Evolutionary conservation across 2,888 invertebrate genomes (phyloP).

Genomic region (Adela reaumurella): DNA sequence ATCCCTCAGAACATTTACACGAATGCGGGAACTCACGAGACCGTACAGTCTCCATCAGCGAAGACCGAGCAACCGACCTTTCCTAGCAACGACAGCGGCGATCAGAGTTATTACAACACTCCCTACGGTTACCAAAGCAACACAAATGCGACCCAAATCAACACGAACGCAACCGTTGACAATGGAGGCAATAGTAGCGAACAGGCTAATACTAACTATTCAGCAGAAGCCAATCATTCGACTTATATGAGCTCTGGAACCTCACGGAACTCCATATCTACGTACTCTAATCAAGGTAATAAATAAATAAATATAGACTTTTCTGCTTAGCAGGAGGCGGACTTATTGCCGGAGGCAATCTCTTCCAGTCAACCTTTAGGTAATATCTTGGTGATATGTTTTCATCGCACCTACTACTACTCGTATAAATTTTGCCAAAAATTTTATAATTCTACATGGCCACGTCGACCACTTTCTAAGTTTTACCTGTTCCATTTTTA

Average conservation of each 20-base stretch:
- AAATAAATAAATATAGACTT: too few species aligned
- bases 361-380: too few species aligned
- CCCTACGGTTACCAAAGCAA: constrained; percentile 51
- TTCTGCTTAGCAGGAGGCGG: too few species aligned
- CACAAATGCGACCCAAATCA: constrained; percentile 18
- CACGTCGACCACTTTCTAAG: too few species aligned
- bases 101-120: constrained; percentile 39
- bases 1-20: constrained; percentile 37
- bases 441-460: too few species aligned
- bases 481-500: too few species aligned
- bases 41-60: constrained; percentile 46
- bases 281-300: constrained; percentile 20
- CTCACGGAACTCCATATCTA: constrained; percentile 26
- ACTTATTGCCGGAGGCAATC: too few species aligned
- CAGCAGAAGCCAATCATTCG: constrained; percentile 32
- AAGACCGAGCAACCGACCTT: constrained; percentile 19
- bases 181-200: constrained; percentile 11
- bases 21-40: constrained; percentile 40
- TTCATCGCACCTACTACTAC: too few species aligned
- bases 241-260: constrained; percentile 39
- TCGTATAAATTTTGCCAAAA: too few species aligned
- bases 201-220: constrained; percentile 27
- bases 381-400: too few species aligned
- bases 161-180: constrained; percentile 6
- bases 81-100: constrained; percentile 17